Base-by-base conservation (phyloP, 1,140 invertebrate species). In the Musca domestica region DNA sequence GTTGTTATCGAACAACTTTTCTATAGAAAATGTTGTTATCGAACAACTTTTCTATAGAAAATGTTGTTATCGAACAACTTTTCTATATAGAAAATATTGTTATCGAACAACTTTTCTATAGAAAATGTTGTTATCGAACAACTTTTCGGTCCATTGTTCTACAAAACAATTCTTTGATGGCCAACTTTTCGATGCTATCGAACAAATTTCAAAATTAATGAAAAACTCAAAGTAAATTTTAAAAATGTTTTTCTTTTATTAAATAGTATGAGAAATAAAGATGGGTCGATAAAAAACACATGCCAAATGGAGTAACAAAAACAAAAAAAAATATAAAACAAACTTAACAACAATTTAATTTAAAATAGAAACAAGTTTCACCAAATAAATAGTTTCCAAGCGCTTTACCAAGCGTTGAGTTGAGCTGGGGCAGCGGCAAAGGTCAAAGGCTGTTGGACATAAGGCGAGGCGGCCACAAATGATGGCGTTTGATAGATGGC, bases 401-500 rank as follows among this genome's bases (percentile, higher is more conserved):
- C 9, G 10, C 12, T 61, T 20, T 69, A 69, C 68, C 68, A 69
- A 47, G 56, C 68, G 19, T 69, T 52, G 23, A 69, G 30, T 64
- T 69, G 68, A 20, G 68, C 64, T 22, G 68, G 68, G 17, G 54
- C 54, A 1, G 48, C 61, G 1, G 67, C 61, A 65, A 48, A 30
- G 12, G 67, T 22, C 47, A 48, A 49, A 17, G 54, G 64, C 22
- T 64, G 67, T 3, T 54, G 67, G 15, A 69, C 46, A 25, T 49
- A 66, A 9, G 64, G 46, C 1, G 68, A 25, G 17, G 34, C 47
- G 15, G 34, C 70, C 51, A 72, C 73, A 69, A 72, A 76, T 27
- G 72, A 74, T 1, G 73, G 64, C 5, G 34, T 30, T 30, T 67
- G 12, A 67, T n/a, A 27, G 61, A 51, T 47, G 73, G 67, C 2